Conservation (phyloP, 1,140 invertebrate species). For the Drosophila guanche region DNA sequence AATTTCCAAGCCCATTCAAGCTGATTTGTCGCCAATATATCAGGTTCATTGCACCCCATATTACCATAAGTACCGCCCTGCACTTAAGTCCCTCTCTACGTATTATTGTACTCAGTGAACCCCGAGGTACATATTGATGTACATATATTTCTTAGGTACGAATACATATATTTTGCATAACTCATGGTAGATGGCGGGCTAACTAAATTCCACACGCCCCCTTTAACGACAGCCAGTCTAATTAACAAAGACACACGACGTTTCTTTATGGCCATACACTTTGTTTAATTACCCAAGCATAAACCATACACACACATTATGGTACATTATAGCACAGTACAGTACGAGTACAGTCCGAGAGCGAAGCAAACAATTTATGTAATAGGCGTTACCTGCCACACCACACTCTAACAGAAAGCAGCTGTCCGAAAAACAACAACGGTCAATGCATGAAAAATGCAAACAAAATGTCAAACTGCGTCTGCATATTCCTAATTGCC, state of each 20-base stretch:
- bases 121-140: neutral
- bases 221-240: conserved; percentile 41
- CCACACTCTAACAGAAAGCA: neutral
- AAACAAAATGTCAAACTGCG: conserved; percentile 48
- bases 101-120: conserved; percentile 21
- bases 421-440: conserved; percentile 17
- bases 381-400: conserved; percentile 43
- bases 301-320: conserved; percentile 11
- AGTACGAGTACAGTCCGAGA: neutral
- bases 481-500: conserved; percentile 41
- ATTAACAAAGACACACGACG: conserved; percentile 41
- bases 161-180: conserved; percentile 43
- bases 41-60: conserved; percentile 57
- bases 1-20: too few species aligned
- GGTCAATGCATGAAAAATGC: conserved; percentile 64
- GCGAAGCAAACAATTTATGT: conserved; percentile 34
- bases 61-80: conserved; percentile 12
- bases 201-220: conserved; percentile 26
- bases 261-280: conserved; percentile 30
- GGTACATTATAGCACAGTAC: too few species aligned
- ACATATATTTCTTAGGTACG: neutral
- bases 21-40: conserved; percentile 9
- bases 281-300: conserved; percentile 51
- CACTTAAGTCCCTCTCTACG: neutral
- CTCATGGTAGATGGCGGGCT: neutral